Base-by-base conservation (phyloP, 2,888 invertebrate species). In the Blastobasis adustella region DNA sequence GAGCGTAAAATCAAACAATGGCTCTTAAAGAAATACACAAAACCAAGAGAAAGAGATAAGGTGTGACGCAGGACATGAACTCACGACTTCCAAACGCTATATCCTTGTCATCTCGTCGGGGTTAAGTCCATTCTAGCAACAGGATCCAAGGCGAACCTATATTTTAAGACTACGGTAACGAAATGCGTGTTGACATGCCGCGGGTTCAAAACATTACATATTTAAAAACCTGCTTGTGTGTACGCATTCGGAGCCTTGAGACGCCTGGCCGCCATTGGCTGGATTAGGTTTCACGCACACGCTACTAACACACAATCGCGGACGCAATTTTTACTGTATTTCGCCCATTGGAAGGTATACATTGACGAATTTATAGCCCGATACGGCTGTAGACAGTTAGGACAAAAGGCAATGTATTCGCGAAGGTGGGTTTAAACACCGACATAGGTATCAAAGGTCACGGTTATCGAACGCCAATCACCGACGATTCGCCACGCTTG, bases 391-490 rank as follows among this genome's bases (percentile, higher is more conserved):
- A n/a, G 23, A 49, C 40, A 41, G 47, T 43, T 41, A 36, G 10
- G 38, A 39, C 37, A 8, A 37, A 45, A n/a, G 41, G 56, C 46
- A 58, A 58, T 55, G 58, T 55, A 58, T 43, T 46, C 43, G 23
- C 42, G 9, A 45, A 5, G 10, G 5, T 5, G 0, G 37, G 44
- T 10, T 41, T 47, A 23, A 23, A 23, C 6, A 10, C 36, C 41
- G 41, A 2, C n/a, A 41, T 41, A 7, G 41, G 7, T 41, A 38
- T 39, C 46, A 54, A 55, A 55, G 57, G 58, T 54, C 57, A 59
- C 52, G 61, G 63, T 57, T 64, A 65, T 63, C 63, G 59, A 50
- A 46, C 53, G 57, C 61, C 66, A 65, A 67, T 67, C 63, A 58
- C 53, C 53, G 50, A 51, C 53, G 57, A 65, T 67, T 60, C 63